Evolutionary conservation across 2,888 invertebrate genomes (phyloP).

Genomic region (Brachylomia viminalis): DNA sequence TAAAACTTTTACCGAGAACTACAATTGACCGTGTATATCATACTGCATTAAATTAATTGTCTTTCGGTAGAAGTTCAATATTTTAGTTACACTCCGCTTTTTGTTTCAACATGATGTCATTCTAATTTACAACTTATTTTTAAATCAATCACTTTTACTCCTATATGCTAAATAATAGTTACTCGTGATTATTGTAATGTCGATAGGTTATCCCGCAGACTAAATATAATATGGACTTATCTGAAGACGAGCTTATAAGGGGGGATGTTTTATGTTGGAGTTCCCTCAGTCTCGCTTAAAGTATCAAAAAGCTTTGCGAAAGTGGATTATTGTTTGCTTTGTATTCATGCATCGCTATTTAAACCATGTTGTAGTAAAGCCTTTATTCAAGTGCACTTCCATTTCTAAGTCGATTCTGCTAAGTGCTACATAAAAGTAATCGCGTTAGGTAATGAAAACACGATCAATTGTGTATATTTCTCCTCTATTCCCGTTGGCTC

Average conservation of each 20-base stretch:
- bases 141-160: background rate
- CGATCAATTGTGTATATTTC: background rate
- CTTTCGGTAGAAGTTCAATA: conserved; percentile 22
- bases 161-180: background rate
- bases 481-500: background rate
- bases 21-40: background rate
- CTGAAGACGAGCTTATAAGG: background rate
- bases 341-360: background rate
- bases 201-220: background rate
- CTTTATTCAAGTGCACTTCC: background rate
- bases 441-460: conserved; percentile 13
- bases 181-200: background rate
- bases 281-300: background rate
- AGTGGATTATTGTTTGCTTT: background rate
- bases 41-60: conserved; percentile 37
- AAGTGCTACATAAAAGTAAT: conserved; percentile 3
- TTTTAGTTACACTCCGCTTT: background rate
- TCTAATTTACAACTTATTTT: background rate
- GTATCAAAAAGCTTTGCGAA: background rate
- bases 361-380: background rate
- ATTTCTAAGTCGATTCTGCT: conserved; percentile 10
- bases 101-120: background rate
- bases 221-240: background rate
- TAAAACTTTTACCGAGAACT: conserved; percentile 57
- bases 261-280: conserved; percentile 13